A percentile compares a stretch with the other conserved stretches of the same genome.
Evolutionary conservation across 23 tunicate genomes (phyloP).

Genomic region (Phallusia fumigata): DNA sequence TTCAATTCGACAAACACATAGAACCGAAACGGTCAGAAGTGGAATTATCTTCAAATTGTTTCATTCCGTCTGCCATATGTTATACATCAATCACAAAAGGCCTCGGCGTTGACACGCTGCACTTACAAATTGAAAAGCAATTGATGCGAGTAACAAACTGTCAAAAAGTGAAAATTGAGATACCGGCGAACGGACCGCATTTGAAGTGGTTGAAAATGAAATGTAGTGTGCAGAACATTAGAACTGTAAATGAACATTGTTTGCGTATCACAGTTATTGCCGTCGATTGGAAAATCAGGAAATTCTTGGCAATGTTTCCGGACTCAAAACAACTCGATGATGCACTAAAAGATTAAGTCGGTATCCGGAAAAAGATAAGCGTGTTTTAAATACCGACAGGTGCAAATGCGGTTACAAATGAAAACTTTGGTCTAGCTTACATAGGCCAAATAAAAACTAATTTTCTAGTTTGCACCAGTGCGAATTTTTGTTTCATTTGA

Average conservation of each 20-base stretch:
- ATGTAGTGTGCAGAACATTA: constrained; percentile 30
- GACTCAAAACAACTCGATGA: not conserved
- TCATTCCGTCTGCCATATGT: constrained; percentile 54
- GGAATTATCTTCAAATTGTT: not conserved
- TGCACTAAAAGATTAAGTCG: not conserved
- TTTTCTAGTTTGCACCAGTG: no score
- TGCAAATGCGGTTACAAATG: no score
- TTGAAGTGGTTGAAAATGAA: constrained; percentile 46
- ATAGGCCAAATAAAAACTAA: no score
- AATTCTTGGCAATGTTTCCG: constrained; percentile 1
- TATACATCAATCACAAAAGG: constrained; percentile 43
- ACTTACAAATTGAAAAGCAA: constrained; percentile 35
- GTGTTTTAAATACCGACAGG: no score
- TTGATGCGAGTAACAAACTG: constrained; percentile 57
- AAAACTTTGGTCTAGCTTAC: no score
- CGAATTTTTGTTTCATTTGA: no score
- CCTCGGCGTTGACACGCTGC: constrained; percentile 34
- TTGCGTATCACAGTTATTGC: constrained; percentile 24
- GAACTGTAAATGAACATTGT: constrained; percentile 35
- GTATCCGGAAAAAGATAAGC: no score
- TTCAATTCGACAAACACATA: not conserved
- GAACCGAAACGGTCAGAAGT: not conserved
- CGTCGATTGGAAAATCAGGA: constrained; percentile 32
- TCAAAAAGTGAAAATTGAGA: constrained; percentile 10
- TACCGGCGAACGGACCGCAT: constrained; percentile 67